These are phyloP conservation scores for Cyprinodon diabolis DNA, from an alignment of 2,797 vertebrate species.

Conservation along the genomic window DNA sequence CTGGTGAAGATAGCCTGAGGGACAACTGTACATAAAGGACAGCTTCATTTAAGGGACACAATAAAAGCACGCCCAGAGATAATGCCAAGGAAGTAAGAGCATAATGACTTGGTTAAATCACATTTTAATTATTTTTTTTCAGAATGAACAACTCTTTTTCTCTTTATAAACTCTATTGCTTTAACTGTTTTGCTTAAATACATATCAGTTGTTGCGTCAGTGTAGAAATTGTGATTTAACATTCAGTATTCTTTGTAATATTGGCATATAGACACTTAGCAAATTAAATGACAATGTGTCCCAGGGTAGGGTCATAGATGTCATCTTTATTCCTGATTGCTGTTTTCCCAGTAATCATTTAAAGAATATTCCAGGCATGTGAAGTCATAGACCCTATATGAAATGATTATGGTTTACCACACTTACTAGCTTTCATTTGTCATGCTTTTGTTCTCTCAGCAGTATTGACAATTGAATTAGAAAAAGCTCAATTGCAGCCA, in stretches of 20 bases:
- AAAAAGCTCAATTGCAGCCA: background rate
- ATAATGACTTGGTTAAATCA: background rate
- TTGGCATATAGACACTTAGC: background rate
- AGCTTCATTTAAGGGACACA: background rate
- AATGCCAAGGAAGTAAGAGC: constrained; percentile 1
- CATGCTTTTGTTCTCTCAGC: background rate
- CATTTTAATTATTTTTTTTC: background rate
- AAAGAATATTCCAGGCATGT: background rate
- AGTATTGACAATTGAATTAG: background rate
- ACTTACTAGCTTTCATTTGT: background rate
- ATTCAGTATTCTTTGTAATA: background rate
- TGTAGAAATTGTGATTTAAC: background rate
- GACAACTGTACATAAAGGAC: constrained; percentile 14
- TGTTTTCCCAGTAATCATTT: background rate
- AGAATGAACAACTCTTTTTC: background rate
- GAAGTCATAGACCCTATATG: background rate
- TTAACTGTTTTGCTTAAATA: background rate
- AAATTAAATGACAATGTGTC: background rate
- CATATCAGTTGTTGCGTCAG: background rate
- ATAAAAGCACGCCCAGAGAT: background rate
- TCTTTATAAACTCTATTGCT: background rate
- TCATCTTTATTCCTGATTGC: background rate
- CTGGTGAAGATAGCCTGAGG: constrained; percentile 10
- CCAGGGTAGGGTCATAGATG: background rate
- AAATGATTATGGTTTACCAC: background rate